Evolutionary conservation across 2,888 invertebrate species (phyloP).

Genomic region (Acanthosoma haemorrhoidale): DNA sequence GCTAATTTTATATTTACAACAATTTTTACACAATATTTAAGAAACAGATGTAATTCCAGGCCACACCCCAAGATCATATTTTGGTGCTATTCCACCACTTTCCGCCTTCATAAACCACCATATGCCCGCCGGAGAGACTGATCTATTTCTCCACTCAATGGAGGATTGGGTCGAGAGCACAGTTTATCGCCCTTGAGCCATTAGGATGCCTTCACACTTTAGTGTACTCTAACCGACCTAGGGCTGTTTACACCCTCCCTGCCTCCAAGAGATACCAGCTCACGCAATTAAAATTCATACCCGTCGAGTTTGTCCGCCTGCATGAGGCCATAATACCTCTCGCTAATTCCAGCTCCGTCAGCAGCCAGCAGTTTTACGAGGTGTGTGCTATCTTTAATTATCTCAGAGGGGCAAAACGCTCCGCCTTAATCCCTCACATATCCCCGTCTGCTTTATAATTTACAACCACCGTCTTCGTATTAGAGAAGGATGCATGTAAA

Average conservation of each 20-base stretch:
- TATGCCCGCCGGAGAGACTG: too few relatives aligned
- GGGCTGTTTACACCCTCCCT: background rate
- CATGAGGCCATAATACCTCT: background rate
- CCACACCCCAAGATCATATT: too few relatives aligned
- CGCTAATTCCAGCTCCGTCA: too few relatives aligned
- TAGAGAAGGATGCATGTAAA: too few relatives aligned
- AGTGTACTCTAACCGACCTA: too few relatives aligned
- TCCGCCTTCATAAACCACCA: too few relatives aligned
- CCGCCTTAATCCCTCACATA: background rate
- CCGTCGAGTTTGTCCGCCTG: background rate
- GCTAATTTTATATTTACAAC: too few relatives aligned
- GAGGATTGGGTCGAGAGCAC: background rate
- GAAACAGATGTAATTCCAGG: too few relatives aligned
- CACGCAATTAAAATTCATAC: conserved; percentile 25
- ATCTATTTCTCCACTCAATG: too few relatives aligned
- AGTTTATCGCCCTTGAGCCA: background rate
- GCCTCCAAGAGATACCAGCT: conserved; percentile 3
- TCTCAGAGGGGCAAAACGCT: background rate
- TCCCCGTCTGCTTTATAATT: background rate
- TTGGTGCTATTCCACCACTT: too few relatives aligned
- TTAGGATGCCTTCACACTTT: background rate
- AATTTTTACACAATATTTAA: too few relatives aligned
- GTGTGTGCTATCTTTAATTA: conserved; percentile 26
- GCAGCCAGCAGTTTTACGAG: conserved; percentile 13
- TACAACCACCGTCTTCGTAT: background rate